Conservation (phyloP, 1,140 invertebrate species). For the Hyles euphorbiae region DNA sequence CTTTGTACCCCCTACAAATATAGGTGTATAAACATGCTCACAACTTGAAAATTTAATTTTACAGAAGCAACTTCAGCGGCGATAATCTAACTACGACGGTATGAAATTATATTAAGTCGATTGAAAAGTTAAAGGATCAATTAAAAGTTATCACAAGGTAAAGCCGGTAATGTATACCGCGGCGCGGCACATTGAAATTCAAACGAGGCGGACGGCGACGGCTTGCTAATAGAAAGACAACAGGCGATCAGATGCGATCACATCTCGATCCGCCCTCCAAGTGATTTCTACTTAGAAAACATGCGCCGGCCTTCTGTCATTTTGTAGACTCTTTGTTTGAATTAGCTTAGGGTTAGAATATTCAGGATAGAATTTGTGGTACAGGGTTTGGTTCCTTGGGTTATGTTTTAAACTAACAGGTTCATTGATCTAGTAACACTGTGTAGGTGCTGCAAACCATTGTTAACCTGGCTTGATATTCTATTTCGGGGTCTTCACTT, state of each 20-base stretch:
- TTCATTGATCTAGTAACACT: too few species aligned
- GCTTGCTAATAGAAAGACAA: constrained; percentile 52
- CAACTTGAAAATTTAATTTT: background rate
- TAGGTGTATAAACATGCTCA: background rate
- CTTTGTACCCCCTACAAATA: too few species aligned
- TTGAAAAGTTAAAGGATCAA: constrained; percentile 18
- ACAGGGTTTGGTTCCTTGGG: too few species aligned
- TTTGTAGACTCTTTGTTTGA: background rate
- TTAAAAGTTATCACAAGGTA: constrained; percentile 15
- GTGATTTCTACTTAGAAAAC: constrained; percentile 22
- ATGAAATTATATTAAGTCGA: constrained; percentile 1
- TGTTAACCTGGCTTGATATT: too few species aligned
- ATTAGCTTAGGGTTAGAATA: background rate
- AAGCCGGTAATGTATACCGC: constrained; percentile 24
- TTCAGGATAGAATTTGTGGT: too few species aligned
- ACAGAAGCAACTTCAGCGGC: background rate
- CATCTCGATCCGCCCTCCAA: constrained; percentile 30
- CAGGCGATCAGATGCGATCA: constrained; percentile 41
- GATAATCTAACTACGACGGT: background rate
- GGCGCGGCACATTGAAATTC: constrained; percentile 36
- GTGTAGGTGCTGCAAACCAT: too few species aligned
- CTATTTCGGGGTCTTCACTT: too few species aligned
- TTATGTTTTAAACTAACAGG: too few species aligned
- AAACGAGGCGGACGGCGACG: constrained; percentile 15
- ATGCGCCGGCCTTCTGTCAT: too few species aligned